Conservation (phyloP, 35 echinoderm and acorn worm genomes). For the Holothuria glaberrima region DNA sequence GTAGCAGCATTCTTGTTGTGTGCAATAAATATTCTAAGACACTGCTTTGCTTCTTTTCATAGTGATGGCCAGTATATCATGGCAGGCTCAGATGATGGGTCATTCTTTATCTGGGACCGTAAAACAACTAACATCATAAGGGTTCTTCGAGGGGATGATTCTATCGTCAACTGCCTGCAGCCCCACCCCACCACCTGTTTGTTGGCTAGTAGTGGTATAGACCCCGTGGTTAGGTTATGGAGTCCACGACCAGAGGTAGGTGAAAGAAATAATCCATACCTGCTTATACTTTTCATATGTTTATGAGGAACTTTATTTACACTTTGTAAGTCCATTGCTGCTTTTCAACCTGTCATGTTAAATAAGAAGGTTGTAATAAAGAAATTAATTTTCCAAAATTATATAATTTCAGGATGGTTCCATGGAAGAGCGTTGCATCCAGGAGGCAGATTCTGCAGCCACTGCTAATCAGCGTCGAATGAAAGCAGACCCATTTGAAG, state of each 20-base stretch:
- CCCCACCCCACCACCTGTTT: constrained; percentile 89
- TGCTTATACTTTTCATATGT: background rate
- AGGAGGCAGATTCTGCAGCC: constrained; percentile 86
- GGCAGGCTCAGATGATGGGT: constrained; percentile 97
- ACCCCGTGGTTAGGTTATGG: constrained; percentile 97
- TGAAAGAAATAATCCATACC: background rate
- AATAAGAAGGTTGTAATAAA: too few relatives aligned
- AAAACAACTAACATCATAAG: constrained; percentile 91
- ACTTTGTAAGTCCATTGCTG: too few relatives aligned
- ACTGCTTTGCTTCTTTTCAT: background rate
- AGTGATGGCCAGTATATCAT: constrained; percentile 98
- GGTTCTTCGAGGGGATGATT: constrained; percentile 92
- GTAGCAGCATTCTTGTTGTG: too few relatives aligned
- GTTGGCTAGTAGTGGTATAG: constrained; percentile 97
- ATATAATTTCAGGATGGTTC: constrained; percentile 88
- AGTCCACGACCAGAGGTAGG: constrained; percentile 89
- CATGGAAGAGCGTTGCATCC: constrained; percentile 74
- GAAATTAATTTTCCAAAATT: too few relatives aligned
- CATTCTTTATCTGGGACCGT: constrained; percentile 97
- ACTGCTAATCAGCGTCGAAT: constrained; percentile 94
- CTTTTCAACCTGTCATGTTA: too few relatives aligned
- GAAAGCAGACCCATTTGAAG: constrained; percentile 96
- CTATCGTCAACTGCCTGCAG: constrained; percentile 98
- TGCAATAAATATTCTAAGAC: too few relatives aligned
- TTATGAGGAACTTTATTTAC: too few relatives aligned